Evolutionary conservation across 2,797 vertebrate genomes (phyloP), one percentile per base, ranked within the genome.

Genomic region (Vespertilio murinus): DNA sequence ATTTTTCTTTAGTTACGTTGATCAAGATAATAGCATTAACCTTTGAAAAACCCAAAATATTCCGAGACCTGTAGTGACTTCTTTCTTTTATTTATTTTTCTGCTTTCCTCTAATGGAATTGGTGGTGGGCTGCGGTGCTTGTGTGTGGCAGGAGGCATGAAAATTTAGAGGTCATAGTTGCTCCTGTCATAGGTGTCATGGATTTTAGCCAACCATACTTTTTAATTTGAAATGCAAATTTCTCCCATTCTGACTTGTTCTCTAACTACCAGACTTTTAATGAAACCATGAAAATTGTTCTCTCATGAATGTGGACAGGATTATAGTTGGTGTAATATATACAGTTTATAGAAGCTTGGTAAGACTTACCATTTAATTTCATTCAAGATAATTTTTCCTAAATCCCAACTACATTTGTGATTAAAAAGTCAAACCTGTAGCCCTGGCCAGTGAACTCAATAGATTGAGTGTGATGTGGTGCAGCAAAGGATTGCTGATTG

Each of bases 1-100:
- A 35, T 17, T 59, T 91, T 49, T 64, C 45, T 91, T 89, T 80
- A 49, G 28, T 67, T 54, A 25, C 25, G 18, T 25, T 54, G 28
- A 65, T 92, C 52, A 92, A 87, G 67, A 84, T 69, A 45, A 52
- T 20, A 33, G 42, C 71, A 17, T 14, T 67, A 30, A 40, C 6
- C 61, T 95, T 77, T 85, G 8, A 79, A 81, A 87, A 73, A 52
- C 52, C 77, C 61, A 71, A 87, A 40, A 42, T 47, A 77, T 67
- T 71, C 17, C 73, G 56, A 64, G 25, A n/a, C 11, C 23, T 69
- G 74, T 59, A 80, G 17, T 35, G 45, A 74, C 47, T 71, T 1
- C 8, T 3, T 65, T 33, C 17, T 69, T 89, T 70, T 52, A 25
- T 42, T 94, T 94, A 7, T 6, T 90, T 78, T 84, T 25, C 52